A percentile compares a stretch with the other conserved stretches of the same genome.
Evolutionary conservation across 2,113 vertebrate genomes (phyloP).

Genomic region (Lepus americanus): DNA sequence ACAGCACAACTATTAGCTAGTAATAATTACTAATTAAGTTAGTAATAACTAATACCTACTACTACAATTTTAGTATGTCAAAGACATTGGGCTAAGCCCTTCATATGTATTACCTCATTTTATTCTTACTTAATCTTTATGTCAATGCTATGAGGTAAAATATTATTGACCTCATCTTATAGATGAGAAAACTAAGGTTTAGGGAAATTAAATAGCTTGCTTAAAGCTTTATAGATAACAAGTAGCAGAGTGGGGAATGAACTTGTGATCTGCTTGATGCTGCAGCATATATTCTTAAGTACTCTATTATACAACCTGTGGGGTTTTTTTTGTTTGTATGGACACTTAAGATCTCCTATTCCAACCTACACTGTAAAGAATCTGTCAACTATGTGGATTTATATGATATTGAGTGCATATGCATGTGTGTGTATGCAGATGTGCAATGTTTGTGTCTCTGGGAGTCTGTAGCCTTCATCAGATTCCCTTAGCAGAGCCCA

Average conservation of each 20-base stretch:
- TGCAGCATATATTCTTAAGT: neutral
- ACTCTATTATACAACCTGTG: neutral
- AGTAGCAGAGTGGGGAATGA: neutral
- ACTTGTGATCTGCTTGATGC: neutral
- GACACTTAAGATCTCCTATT: neutral
- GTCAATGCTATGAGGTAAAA: neutral
- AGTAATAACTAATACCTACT: slow-evolving; percentile 26
- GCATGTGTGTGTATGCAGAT: neutral
- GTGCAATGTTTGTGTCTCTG: neutral
- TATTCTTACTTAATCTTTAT: slow-evolving; percentile 19
- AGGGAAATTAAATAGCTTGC: neutral
- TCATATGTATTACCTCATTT: neutral
- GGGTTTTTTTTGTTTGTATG: neutral
- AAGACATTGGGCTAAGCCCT: neutral
- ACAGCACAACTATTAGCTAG: neutral
- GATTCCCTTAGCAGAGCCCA: neutral
- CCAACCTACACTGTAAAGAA: neutral
- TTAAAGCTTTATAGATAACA: neutral
- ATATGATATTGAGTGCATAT: neutral
- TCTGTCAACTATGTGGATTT: slow-evolving; percentile 38
- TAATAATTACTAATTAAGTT: slow-evolving; percentile 24
- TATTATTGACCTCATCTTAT: neutral
- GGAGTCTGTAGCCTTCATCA: neutral
- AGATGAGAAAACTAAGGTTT: slow-evolving; percentile 31
- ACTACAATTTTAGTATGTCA: neutral